Percentiles rank a stretch among this genome's conserved stretches.
Evolutionary conservation across 92 coral and sea anemone species (phyloP).

Genomic region (Epizoanthus stellaris): DNA sequence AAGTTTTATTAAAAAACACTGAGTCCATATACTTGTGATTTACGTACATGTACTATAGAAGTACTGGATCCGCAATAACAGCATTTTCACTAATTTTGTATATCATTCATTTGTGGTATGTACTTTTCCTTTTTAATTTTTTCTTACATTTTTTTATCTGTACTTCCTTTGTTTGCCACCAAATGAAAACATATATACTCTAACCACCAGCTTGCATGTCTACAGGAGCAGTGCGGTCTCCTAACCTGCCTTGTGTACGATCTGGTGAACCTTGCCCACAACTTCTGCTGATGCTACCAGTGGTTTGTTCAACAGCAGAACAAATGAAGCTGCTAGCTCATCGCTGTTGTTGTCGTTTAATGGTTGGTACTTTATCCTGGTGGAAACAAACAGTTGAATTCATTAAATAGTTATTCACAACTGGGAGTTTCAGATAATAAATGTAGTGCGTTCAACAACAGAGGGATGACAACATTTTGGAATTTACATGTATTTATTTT

Average conservation of each 20-base stretch:
- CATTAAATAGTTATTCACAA: too few relatives aligned
- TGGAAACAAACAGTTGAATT: slow-evolving; percentile 13
- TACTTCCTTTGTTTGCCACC: neutral
- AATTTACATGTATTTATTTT: too few relatives aligned
- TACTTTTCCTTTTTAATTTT: neutral
- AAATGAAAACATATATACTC: neutral
- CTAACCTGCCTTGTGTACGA: slow-evolving; percentile 72
- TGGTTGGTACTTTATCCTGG: slow-evolving; percentile 78
- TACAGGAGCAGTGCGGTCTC: neutral
- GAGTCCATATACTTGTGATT: too few relatives aligned
- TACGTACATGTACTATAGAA: too few relatives aligned
- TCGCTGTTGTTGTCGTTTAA: slow-evolving; percentile 93
- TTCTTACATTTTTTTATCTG: neutral
- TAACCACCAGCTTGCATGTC: neutral
- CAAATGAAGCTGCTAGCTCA: slow-evolving; percentile 93
- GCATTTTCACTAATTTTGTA: too few relatives aligned
- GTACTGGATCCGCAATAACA: too few relatives aligned
- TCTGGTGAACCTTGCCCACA: slow-evolving; percentile 77
- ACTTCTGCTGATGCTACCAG: slow-evolving; percentile 78
- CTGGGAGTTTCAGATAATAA: too few relatives aligned
- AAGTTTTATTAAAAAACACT: too few relatives aligned
- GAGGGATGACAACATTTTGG: too few relatives aligned
- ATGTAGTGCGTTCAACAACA: too few relatives aligned
- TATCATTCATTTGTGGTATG: neutral
- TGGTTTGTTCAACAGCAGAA: slow-evolving; percentile 87